Conservation (phyloP, 2,888 invertebrate species). For the Diarsia brunnea region DNA sequence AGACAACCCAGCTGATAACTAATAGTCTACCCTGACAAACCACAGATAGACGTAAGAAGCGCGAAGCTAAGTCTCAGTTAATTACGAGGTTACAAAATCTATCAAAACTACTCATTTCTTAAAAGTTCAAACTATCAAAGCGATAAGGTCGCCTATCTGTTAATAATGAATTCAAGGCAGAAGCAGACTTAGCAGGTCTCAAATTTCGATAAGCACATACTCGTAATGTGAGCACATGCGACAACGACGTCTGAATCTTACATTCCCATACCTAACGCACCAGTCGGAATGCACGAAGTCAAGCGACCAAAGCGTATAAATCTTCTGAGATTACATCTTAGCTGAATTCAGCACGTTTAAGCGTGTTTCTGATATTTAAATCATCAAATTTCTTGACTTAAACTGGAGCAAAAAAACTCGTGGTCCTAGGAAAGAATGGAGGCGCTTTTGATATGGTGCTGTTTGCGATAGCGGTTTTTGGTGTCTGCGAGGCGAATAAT, state of each 20-base stretch:
- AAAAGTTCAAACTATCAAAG: slow-evolving; percentile 45
- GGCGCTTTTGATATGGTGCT: slow-evolving; percentile 46
- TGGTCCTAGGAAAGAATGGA: slow-evolving; percentile 58
- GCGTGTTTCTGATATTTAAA: slow-evolving; percentile 62
- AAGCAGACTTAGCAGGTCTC: slow-evolving; percentile 61
- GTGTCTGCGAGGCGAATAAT: slow-evolving; percentile 50
- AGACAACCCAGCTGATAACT: slow-evolving; percentile 86
- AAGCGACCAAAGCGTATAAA: slow-evolving; percentile 88
- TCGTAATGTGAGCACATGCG: slow-evolving; percentile 56
- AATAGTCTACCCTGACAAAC: slow-evolving; percentile 65
- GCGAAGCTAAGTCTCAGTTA: slow-evolving; percentile 48
- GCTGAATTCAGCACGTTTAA: slow-evolving; percentile 75
- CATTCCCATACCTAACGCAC: slow-evolving; percentile 78
- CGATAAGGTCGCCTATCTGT: slow-evolving; percentile 42
- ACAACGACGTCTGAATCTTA: slow-evolving; percentile 45
- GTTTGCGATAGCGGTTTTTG: slow-evolving; percentile 52
- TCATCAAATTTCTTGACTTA: slow-evolving; percentile 51
- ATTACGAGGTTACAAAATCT: slow-evolving; percentile 41
- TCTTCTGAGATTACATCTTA: slow-evolving; percentile 86
- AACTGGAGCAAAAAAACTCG: slow-evolving; percentile 53
- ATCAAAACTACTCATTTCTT: slow-evolving; percentile 30
- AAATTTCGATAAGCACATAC: slow-evolving; percentile 57
- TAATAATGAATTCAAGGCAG: slow-evolving; percentile 43
- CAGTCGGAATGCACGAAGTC: slow-evolving; percentile 89
- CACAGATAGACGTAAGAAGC: slow-evolving; percentile 46